Evolutionary conservation across 2,797 vertebrate species (phyloP), one percentile per base, ranked within the genome.

Genomic region (Eulemur coronatus): DNA sequence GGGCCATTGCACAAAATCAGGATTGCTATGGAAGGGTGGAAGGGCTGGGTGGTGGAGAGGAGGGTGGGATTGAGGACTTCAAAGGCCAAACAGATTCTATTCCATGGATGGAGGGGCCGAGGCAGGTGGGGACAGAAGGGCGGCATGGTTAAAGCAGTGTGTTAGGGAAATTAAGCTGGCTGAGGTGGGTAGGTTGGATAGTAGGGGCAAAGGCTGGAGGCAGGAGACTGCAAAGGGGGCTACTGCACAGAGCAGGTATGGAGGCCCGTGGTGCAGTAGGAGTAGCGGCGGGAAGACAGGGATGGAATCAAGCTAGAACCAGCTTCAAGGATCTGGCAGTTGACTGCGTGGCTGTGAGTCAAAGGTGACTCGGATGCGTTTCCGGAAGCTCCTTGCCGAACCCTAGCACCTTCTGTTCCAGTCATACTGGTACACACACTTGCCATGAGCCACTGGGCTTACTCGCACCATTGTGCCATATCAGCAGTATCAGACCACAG

Each of bases 401-500:
- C 26, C 38, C n/a, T 33, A 24, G 30, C 22, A 55, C 87, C 72
- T 79, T 80, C 41, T 38, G 3, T 26, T 70, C 78, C n/a, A 57
- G 38, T 65, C 65, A 24, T 20, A 46, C 33, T 43, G n/a, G 15
- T n/a, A 35, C 57, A 55, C 5, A 1, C 35, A 24, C 26, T 72
- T n/a, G 2, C 50, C 4, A 1, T 17, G 43, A 88, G 86, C 50
- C 33, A 0, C 61, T 17, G 35, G 41, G 43, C 69, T 26, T 52
- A 24, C 10, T 5, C 30, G 55, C 30, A 55, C 82, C 52, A 8
- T 43, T 1, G 0, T 2, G 0, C 70, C 48, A 41, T 57, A n/a
- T 50, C 33, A 50, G 15, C 0, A 0, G 12, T 10, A 1, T 91
- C 72, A 75, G 46, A 55, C 13, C 85, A 18, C 43, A 80, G 70